Percentiles rank a stretch among this genome's conserved stretches.
Conservation (phyloP, 2,888 invertebrate species). For the Epinotia nisella region DNA sequence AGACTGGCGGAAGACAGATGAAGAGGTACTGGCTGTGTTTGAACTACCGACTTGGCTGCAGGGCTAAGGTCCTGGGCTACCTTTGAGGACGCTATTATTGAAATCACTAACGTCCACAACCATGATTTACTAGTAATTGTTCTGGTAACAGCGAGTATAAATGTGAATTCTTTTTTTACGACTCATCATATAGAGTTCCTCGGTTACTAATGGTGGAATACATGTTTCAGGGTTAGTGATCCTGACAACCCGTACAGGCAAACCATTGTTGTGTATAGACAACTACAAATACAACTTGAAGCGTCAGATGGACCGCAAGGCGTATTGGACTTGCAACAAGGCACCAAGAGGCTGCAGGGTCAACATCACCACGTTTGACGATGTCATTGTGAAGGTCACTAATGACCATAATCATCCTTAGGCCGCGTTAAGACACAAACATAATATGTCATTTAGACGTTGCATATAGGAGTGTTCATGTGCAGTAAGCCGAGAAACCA, state of each 20-base stretch:
- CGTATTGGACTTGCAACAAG: not conserved
- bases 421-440: not conserved
- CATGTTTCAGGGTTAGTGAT: not conserved
- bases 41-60: conserved; percentile 10
- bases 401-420: conserved; percentile 52
- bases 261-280: not conserved
- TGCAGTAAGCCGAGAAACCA: too few relatives aligned
- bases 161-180: too few relatives aligned
- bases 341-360: conserved; percentile 8
- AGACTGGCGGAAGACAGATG: conserved; percentile 28
- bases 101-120: not conserved
- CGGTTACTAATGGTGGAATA: too few relatives aligned
- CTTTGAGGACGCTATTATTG: conserved; percentile 1
- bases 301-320: conserved; percentile 4
- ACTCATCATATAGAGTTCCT: too few relatives aligned
- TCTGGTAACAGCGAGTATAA: too few relatives aligned
- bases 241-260: not conserved
- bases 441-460: too few relatives aligned
- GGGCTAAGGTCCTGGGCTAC: conserved; percentile 16
- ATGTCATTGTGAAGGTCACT: conserved; percentile 11
- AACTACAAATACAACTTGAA: conserved; percentile 36
- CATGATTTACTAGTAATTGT: not conserved
- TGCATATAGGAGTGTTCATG: too few relatives aligned
- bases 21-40: conserved; percentile 58
- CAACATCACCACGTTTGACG: conserved; percentile 22